Percentiles rank a stretch among this genome's conserved stretches.
Conservation (phyloP, 1,140 invertebrate genomes). For the Gerris buenoi region DNA sequence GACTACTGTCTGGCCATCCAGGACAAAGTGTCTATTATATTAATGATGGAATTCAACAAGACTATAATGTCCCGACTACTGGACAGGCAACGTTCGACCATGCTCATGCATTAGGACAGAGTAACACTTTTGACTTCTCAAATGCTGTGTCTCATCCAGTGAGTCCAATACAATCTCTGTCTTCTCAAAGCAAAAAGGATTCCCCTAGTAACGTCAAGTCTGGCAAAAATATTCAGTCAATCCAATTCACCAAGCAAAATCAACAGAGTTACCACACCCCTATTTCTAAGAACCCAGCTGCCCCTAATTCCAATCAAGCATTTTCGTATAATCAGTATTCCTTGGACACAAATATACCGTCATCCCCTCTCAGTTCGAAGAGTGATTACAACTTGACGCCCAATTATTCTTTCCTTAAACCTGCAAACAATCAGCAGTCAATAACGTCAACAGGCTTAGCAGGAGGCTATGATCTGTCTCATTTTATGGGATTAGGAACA, state of each 20-base stretch:
- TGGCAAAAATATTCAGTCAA: not conserved
- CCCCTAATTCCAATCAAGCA: not conserved
- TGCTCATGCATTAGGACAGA: constrained; percentile 13
- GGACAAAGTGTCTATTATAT: constrained; percentile 9
- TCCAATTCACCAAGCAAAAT: not conserved
- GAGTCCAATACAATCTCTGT: not conserved
- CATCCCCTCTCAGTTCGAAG: not conserved
- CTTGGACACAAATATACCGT: not conserved
- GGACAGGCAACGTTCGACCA: constrained; percentile 15
- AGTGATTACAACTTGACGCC: not conserved
- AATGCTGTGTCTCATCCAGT: constrained; percentile 12
- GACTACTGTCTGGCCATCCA: not conserved
- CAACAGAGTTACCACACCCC: not conserved
- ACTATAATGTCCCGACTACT: constrained; percentile 6
- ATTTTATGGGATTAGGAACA: constrained; percentile 9
- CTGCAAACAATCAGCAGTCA: not conserved
- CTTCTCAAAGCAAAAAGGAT: not conserved
- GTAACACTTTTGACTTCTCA: constrained; percentile 15
- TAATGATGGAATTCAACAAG: constrained; percentile 1
- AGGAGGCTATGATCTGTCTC: constrained; percentile 1
- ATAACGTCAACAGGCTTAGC: not conserved
- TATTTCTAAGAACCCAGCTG: not conserved
- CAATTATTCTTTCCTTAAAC: not conserved
- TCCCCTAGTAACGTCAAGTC: not conserved
- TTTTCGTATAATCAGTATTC: not conserved